phyloP scores from a whole-genome alignment of 2,113 vertebrate species.

The Orycteropus afer region DNA sequence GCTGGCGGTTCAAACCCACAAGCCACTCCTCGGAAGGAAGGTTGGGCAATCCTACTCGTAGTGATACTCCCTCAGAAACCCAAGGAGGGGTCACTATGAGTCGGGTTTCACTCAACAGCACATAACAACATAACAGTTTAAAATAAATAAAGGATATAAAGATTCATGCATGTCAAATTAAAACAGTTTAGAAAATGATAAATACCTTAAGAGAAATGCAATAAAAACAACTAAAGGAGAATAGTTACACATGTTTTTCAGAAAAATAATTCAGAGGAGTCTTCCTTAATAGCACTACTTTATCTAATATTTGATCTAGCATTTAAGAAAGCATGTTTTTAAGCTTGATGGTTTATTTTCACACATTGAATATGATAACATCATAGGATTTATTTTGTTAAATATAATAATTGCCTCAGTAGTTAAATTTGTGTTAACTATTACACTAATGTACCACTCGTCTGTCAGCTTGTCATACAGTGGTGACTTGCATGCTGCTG shows the following conservation, averaged over 20 bases:
- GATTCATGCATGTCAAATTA: not conserved
- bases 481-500: too few relatives aligned
- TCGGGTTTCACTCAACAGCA: too few relatives aligned
- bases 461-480: too few relatives aligned
- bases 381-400: not conserved
- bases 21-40: too few relatives aligned
- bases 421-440: not conserved
- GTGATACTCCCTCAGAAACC: too few relatives aligned
- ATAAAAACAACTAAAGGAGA: not conserved
- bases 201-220: not conserved
- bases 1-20: too few relatives aligned
- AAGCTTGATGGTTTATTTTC: not conserved
- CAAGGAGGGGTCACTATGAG: too few relatives aligned
- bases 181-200: not conserved
- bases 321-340: slow-evolving; percentile 7
- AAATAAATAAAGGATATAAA: not conserved
- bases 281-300: not conserved
- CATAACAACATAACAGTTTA: too few relatives aligned
- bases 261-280: not conserved
- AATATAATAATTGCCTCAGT: not conserved
- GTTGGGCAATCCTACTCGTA: too few relatives aligned
- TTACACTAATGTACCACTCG: too few relatives aligned
- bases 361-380: not conserved
- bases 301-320: not conserved
- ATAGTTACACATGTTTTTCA: not conserved